A percentile compares a stretch with the other conserved stretches of the same genome.
Conservation (phyloP, 2,113 vertebrate genomes). For the Clarias batrachus region DNA sequence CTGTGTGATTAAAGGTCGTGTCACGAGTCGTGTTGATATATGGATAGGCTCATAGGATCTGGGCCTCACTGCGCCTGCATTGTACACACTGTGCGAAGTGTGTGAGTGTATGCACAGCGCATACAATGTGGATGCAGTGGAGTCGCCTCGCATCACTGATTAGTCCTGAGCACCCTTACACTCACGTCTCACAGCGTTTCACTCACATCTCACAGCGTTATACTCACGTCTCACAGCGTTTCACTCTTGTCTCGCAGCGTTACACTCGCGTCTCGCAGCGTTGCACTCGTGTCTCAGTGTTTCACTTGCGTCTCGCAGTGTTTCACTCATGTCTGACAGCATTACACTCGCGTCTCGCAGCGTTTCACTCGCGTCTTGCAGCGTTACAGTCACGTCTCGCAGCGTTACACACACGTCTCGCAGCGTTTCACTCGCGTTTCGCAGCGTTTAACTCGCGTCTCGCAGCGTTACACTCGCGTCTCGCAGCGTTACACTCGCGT, state of each 20-base stretch:
- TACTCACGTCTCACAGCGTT: too few relatives aligned
- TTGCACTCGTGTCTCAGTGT: neutral
- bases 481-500: neutral
- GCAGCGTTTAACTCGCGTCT: neutral
- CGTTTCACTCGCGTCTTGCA: neutral
- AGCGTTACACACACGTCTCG: neutral
- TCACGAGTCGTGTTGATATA: neutral
- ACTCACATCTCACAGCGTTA: neutral
- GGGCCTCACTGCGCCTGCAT: constrained; percentile 84
- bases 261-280: neutral
- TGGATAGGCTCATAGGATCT: neutral
- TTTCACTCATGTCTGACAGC: neutral
- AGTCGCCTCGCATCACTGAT: neutral
- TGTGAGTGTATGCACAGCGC: constrained; percentile 85
- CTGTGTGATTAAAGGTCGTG: neutral
- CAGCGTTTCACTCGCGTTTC: neutral
- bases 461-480: neutral
- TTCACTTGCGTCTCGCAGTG: neutral
- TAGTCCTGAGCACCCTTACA: neutral
- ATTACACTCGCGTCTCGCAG: neutral
- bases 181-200: neutral
- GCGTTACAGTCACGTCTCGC: neutral
- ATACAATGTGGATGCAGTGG: constrained; percentile 94
- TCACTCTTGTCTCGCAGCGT: neutral
- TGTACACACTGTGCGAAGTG: constrained; percentile 93